Percentiles rank a stretch among this genome's conserved stretches.
These are phyloP conservation scores for Triplophysa tibetana DNA, from an alignment of 2,113 vertebrate genomes.

Conservation along the genomic window DNA sequence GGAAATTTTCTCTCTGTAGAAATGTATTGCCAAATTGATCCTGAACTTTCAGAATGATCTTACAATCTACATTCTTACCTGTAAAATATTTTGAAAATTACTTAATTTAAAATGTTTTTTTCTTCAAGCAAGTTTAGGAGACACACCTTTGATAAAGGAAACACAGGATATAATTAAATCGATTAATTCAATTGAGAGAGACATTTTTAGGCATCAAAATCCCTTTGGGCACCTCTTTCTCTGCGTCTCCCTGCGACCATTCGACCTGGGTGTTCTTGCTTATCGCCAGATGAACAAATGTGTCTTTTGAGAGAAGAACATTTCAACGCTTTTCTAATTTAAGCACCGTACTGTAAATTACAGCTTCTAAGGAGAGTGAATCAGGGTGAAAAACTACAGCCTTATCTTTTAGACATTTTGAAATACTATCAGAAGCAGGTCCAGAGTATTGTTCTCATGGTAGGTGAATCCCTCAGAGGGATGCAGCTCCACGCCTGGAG, in stretches of 20 bases:
- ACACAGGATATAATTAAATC: no score
- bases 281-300: conserved; percentile 38
- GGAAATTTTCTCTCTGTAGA: no score
- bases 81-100: no score
- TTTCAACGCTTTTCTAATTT: conserved; percentile 46
- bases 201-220: no score
- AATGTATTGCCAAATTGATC: no score
- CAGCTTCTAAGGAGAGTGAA: conserved; percentile 26
- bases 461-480: conserved; percentile 44
- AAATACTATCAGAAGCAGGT: conserved; percentile 49
- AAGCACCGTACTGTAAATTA: conserved; percentile 43
- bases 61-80: no score
- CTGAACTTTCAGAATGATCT: no score
- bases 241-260: conserved; percentile 19
- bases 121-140: no score
- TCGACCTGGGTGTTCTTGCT: conserved; percentile 41
- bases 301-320: conserved; percentile 28
- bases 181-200: no score
- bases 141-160: no score
- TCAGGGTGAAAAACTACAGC: conserved; percentile 14
- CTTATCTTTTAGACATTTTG: conserved; percentile 44
- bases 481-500: conserved; percentile 45
- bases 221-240: neutral
- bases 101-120: no score
- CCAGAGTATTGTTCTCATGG: conserved; percentile 54